Conservation (phyloP, 2,888 invertebrate species). For the Pristionchus exspectatus region DNA sequence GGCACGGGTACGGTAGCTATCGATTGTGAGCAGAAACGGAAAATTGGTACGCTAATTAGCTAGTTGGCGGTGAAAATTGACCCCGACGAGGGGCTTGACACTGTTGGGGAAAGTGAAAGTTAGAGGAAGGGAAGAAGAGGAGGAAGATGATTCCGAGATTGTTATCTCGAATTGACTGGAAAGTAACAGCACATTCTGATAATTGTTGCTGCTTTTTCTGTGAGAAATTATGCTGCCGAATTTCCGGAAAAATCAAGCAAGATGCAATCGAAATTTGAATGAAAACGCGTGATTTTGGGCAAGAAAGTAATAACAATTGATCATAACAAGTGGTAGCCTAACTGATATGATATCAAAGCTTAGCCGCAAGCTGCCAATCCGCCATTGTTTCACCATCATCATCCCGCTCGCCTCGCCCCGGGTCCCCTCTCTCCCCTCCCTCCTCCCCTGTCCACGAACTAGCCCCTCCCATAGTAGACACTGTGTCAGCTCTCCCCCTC, state of each 20-base stretch:
- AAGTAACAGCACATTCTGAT: background rate
- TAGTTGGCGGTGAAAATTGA: background rate
- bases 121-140: background rate
- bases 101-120: constrained; percentile 23
- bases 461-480: constrained; percentile 25
- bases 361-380: background rate
- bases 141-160: constrained; percentile 19
- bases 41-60: background rate
- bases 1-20: constrained; percentile 25
- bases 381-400: constrained; percentile 21
- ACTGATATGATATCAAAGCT: background rate
- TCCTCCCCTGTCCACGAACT: background rate
- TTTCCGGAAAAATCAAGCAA: background rate
- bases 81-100: constrained; percentile 7
- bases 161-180: background rate
- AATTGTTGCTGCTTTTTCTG: background rate
- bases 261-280: background rate
- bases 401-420: background rate
- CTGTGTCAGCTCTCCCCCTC: background rate
- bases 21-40: background rate
- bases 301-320: background rate
- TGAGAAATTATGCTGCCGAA: background rate
- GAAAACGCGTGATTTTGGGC: background rate
- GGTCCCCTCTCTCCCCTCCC: background rate
- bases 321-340: too few species aligned